Conservation (phyloP, 2,797 vertebrate species). For the Gouania willdenowi region DNA sequence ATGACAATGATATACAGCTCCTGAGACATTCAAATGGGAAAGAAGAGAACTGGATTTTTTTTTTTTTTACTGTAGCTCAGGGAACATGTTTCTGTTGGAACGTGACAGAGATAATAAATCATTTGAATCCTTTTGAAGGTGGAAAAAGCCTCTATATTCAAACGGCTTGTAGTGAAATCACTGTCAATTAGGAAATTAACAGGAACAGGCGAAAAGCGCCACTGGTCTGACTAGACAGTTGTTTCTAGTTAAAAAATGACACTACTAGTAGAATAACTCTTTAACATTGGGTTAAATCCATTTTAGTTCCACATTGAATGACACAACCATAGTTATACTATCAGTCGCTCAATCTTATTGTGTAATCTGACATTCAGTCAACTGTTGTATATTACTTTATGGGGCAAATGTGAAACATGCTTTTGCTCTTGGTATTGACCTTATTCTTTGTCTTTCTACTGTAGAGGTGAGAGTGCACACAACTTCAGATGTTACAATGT, state of each 20-base stretch:
- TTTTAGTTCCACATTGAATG: constrained; percentile 31
- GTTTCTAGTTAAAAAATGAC: constrained; percentile 14
- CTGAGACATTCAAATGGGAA: constrained; percentile 39
- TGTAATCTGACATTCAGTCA: too few species aligned
- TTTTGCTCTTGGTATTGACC: too few species aligned
- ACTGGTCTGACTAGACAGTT: constrained; percentile 21
- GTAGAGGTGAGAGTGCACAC: too few species aligned
- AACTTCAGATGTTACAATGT: too few species aligned
- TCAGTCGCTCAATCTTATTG: too few species aligned
- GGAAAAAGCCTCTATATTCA: constrained; percentile 12
- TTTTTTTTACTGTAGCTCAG: constrained; percentile 16
- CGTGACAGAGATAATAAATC: constrained; percentile 32
- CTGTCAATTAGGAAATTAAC: constrained; percentile 26
- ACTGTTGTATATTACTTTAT: too few species aligned
- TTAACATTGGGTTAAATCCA: constrained; percentile 37
- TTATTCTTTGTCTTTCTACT: too few species aligned
- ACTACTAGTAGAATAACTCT: constrained; percentile 32
- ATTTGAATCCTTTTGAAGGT: constrained; percentile 13
- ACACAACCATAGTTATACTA: constrained; percentile 19
- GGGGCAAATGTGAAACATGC: too few species aligned
- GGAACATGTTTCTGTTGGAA: constrained; percentile 25
- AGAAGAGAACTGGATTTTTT: constrained; percentile 32
- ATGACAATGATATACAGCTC: constrained; percentile 50
- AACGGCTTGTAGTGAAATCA: constrained; percentile 20
- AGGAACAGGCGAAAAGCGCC: constrained; percentile 3